Evolutionary conservation across 2,888 invertebrate species (phyloP), one percentile per base, ranked within the genome.

Genomic region (Bursaphelenchus okinawaensis): DNA sequence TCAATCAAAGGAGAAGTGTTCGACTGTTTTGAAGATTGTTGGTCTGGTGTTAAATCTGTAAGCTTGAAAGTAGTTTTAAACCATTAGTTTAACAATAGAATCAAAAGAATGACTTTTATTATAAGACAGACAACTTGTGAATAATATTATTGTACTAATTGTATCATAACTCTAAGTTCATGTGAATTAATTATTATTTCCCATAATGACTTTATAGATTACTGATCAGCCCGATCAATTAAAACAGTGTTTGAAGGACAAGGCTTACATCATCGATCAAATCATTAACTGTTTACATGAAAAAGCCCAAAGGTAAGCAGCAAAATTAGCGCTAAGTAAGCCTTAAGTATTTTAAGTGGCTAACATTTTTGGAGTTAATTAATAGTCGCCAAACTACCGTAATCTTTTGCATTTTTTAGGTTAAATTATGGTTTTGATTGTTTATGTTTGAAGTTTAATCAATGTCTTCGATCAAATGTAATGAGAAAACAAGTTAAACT

Each of bases 11-110:
- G 56, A n/a, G 72, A 76, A 59, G 73, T 74, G 4, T 40, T 71
- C 12, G 72, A 73, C 26, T 77, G 77, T 60, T 75, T 77, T 58
- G 68, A 74, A 55, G 66, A 60, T 2, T 77, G 76, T 55, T 75
- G 75, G 75, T 63, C 66, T 22, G 52, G 65, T 4, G 52, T 66
- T n/a, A 54, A 54, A 54, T 56, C 54, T 51, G 70, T 70, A 31
- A 22, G 19, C 29, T 55, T 54, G 54, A 24, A 24, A 26, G 12
- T 1, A 3, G 12, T 26, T 54, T 24, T 12, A n/a, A n/a, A n/a
- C n/a, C n/a, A n/a, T n/a, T n/a, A n/a, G n/a, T n/a, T n/a, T n/a
- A n/a, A 55, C 55, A 52, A 22, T 60, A 22, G 20, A n/a, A n/a
- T n/a, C n/a, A n/a, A n/a, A n/a, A n/a, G n/a, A n/a, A n/a, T n/a